phyloP scores from a whole-genome alignment of 2,888 invertebrate genomes.

The Onthophagus sagittarius region DNA sequence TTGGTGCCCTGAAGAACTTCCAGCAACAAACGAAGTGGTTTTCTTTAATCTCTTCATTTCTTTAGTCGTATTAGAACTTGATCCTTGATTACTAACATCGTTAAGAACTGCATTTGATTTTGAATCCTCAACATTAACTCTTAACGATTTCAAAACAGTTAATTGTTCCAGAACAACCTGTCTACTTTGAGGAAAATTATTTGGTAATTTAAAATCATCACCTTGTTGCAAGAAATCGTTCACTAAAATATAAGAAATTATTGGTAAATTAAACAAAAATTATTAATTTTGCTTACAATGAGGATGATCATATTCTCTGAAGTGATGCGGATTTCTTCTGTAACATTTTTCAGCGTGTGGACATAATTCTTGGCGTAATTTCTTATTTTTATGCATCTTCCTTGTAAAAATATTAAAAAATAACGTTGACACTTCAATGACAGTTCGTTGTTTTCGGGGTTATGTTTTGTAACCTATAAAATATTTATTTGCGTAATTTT shows the following conservation, averaged over 20 bases:
- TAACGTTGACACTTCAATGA: no score
- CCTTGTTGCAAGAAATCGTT: conserved; percentile 58
- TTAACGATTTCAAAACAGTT: conserved; percentile 47
- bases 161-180: conserved; percentile 61
- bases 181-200: conserved; percentile 51
- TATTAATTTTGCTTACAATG: conserved; percentile 59
- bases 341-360: conserved; percentile 76
- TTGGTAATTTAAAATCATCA: conserved; percentile 54
- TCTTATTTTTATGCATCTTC: neutral
- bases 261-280: neutral
- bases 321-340: conserved; percentile 79
- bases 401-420: neutral
- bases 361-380: conserved; percentile 53
- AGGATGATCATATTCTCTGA: conserved; percentile 74
- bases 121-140: neutral
- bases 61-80: neutral
- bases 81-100: neutral
- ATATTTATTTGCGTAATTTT: no score
- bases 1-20: neutral
- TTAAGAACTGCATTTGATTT: neutral
- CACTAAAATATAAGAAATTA: conserved; percentile 52
- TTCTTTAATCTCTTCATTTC: conserved; percentile 15
- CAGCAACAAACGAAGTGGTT: conserved; percentile 25
- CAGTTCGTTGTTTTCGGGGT: no score
- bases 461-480: no score